phyloP scores from a whole-genome alignment of 2,797 vertebrate genomes.

The Pteronotus mesoamericanus region DNA sequence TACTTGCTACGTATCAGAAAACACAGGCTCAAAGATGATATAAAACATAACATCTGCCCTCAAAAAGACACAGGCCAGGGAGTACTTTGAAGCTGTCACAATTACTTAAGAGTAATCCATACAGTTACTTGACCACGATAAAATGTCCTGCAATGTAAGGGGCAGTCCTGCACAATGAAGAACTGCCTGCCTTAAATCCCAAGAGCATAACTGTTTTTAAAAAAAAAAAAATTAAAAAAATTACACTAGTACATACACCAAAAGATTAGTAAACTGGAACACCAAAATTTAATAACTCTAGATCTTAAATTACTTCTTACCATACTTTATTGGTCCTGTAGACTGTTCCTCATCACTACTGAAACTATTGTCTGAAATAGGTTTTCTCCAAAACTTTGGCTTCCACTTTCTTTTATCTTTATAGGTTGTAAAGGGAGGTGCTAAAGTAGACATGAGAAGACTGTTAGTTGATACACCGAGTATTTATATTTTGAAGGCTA shows the following conservation, averaged over 20 bases:
- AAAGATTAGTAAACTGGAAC: background rate
- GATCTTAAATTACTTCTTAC: constrained; percentile 78
- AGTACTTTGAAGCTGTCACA: background rate
- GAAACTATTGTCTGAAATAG: constrained; percentile 78
- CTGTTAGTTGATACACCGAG: background rate
- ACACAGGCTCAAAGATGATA: background rate
- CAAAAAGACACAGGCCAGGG: background rate
- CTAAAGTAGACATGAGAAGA: constrained; percentile 77
- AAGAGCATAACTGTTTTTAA: background rate
- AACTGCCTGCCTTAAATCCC: background rate
- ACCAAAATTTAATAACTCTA: background rate
- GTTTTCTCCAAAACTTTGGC: constrained; percentile 85
- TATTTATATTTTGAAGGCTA: constrained; percentile 23
- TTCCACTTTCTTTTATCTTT: constrained; percentile 94
- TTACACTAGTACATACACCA: background rate
- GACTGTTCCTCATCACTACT: constrained; percentile 85
- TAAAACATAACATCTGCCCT: background rate
- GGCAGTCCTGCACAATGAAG: background rate
- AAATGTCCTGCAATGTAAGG: background rate
- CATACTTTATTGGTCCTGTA: constrained; percentile 80
- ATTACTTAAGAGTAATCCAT: background rate
- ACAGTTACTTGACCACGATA: background rate
- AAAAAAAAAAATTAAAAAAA: background rate
- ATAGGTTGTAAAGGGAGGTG: constrained; percentile 94
- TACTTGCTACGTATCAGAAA: constrained; percentile 9